These are phyloP conservation scores for Calonectris borealis DNA, from an alignment of 2,113 vertebrate genomes.

Conservation along the genomic window DNA sequence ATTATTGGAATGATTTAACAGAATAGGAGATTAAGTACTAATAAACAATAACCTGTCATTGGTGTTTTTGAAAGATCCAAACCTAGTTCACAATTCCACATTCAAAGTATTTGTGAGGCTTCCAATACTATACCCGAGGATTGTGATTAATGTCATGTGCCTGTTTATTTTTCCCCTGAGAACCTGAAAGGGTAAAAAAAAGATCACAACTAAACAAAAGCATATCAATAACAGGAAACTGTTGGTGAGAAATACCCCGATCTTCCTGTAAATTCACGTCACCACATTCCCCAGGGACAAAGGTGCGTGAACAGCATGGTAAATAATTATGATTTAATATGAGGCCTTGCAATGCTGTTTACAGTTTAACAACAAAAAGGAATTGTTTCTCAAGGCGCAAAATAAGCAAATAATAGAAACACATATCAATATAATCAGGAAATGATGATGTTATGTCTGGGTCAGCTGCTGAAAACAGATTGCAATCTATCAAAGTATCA, in stretches of 20 bases:
- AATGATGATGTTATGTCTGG: constrained; percentile 84
- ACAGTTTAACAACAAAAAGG: constrained; percentile 83
- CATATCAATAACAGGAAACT: constrained; percentile 98
- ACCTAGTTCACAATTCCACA: background rate
- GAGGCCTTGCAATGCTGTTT: constrained; percentile 87
- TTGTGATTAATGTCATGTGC: constrained; percentile 73
- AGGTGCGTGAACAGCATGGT: constrained; percentile 90
- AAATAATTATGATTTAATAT: constrained; percentile 96
- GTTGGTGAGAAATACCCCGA: constrained; percentile 99
- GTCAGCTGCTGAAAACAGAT: constrained; percentile 79
- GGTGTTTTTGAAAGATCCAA: constrained; percentile 30
- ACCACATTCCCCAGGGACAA: constrained; percentile 91
- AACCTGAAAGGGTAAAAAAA: constrained; percentile 82
- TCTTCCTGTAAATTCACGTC: constrained; percentile 97
- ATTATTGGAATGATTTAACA: constrained; percentile 28
- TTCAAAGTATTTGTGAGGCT: background rate
- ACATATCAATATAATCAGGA: constrained; percentile 85
- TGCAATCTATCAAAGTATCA: constrained; percentile 74
- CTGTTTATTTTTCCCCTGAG: constrained; percentile 90
- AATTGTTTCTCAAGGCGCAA: constrained; percentile 87
- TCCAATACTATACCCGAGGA: constrained; percentile 52
- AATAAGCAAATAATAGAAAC: constrained; percentile 85
- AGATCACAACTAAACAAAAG: constrained; percentile 95
- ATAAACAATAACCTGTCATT: constrained; percentile 54
- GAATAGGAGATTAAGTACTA: constrained; percentile 35